Evolutionary conservation across 2,888 invertebrate species (phyloP), one percentile per base, ranked within the genome.

Genomic region (Phalera bucephala): DNA sequence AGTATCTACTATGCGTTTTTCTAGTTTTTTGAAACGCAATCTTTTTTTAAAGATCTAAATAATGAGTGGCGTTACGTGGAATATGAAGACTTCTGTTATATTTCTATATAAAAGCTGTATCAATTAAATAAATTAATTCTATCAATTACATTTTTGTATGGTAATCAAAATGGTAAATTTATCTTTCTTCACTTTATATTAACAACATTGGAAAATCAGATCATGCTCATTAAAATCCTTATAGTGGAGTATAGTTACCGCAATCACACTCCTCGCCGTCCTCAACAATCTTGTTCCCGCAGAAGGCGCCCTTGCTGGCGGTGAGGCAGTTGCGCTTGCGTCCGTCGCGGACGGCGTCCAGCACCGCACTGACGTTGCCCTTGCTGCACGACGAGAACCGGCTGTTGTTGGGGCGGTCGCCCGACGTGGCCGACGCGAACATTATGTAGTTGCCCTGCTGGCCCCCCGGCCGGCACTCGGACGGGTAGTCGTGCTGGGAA

Each of bases 351-450:
- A 99, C 95, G 1, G 98, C 97, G 74, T 98, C 96, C 13, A 99
- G 86, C 1, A 99, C 98, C 49, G 95, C 95, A 40, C 97, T 97
- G 68, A 99, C 98, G 85, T 99, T 99, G 44, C 96, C 95, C 45
- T 97, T 93, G 63, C 97, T 98, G 86, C 99, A 99, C 11, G 93
- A 92, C 0, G 97, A 98, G 91, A 99, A 99, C 73, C 97, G 95
- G 66, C 97, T 98, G 88, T 99, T 99, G 91, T 99, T 99, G 6
- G 96, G 96, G 35, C 98, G 93, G 90, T 99, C 99, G 32, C 99
- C 99, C 46, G 97, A 97, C 0, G 99, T 99, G 5, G 99, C 99
- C 31, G 98, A 98, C 9, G 99, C 98, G 84, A 99, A 99, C 99
- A 99, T 99, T 67, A 99, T 99, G 85, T 93, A 99, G 91, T 99